phyloP scores from a whole-genome alignment of 2,797 vertebrate species.

The Danionella dracula region DNA sequence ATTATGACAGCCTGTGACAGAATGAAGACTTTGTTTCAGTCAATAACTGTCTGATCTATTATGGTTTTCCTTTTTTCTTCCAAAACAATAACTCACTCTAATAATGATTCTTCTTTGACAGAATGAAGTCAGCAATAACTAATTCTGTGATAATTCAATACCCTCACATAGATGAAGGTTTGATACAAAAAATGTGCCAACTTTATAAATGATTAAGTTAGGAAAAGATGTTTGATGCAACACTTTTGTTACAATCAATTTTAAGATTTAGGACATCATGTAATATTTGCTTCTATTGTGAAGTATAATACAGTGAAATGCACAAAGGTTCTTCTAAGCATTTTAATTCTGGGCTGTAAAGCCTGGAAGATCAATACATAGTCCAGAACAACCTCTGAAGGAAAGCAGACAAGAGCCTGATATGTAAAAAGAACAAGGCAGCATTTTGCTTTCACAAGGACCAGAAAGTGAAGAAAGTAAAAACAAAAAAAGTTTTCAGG shows the following conservation, averaged over 20 bases:
- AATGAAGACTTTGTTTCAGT: neutral
- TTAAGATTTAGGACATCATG: neutral
- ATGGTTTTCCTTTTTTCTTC: too few species aligned
- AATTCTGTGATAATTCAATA: neutral
- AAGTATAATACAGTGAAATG: neutral
- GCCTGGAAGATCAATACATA: slow-evolving; percentile 24
- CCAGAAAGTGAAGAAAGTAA: too few species aligned
- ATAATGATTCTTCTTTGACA: neutral
- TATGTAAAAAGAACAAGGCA: too few species aligned
- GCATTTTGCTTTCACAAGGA: too few species aligned
- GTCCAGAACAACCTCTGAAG: neutral
- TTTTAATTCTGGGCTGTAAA: slow-evolving; percentile 1
- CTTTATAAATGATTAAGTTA: neutral
- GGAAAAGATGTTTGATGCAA: neutral
- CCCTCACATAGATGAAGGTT: too few species aligned
- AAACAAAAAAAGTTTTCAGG: too few species aligned
- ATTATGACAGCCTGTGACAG: slow-evolving; percentile 8
- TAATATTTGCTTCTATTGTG: neutral
- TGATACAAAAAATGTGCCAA: neutral
- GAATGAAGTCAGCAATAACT: neutral
- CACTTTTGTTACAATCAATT: neutral
- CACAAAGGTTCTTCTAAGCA: neutral
- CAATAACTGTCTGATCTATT: too few species aligned
- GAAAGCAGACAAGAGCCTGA: too few species aligned
- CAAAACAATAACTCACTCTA: too few species aligned